A percentile compares a stretch with the other conserved stretches of the same genome.
Evolutionary conservation across 2,888 invertebrate genomes (phyloP).

Genomic region (Dysmachus trigonus): DNA sequence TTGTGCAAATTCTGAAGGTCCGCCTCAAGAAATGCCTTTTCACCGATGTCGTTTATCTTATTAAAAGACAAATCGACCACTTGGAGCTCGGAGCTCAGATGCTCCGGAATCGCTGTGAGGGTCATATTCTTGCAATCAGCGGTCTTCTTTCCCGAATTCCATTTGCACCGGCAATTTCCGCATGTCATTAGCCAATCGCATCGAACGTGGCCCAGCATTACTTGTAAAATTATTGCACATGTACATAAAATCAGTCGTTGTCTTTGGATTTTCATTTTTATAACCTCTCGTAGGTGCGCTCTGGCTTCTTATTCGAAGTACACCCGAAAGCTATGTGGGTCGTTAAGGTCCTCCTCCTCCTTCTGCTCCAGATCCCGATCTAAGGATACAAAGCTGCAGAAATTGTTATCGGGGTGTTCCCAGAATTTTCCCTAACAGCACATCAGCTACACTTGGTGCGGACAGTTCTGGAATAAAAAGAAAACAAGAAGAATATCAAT

Average conservation of each 20-base stretch:
- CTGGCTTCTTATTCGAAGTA: background rate
- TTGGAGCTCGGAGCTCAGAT: conserved; percentile 76
- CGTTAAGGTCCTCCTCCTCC: background rate
- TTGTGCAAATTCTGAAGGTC: conserved; percentile 82
- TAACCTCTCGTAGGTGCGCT: background rate
- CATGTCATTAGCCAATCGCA: conserved; percentile 61
- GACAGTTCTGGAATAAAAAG: conserved; percentile 22
- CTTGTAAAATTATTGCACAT: conserved; percentile 45
- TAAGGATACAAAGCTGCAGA: background rate
- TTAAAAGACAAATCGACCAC: conserved; percentile 78
- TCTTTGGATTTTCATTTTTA: conserved; percentile 47
- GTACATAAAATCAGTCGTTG: conserved; percentile 47
- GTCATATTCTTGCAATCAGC: conserved; percentile 79
- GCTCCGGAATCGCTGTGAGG: conserved; percentile 74
- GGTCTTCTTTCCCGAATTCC: conserved; percentile 84
- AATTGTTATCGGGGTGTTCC: conserved; percentile 14
- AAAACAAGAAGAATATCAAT: background rate
- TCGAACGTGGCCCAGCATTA: conserved; percentile 50
- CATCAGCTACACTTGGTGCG: conserved; percentile 35
- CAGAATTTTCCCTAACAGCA: conserved; percentile 11
- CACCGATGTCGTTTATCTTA: conserved; percentile 71
- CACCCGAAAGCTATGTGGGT: background rate
- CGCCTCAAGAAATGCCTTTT: conserved; percentile 74
- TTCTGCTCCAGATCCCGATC: background rate
- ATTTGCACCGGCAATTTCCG: conserved; percentile 78